Evolutionary conservation across 2,113 vertebrate species (phyloP).

Genomic region (Microcebus tavaratra): DNA sequence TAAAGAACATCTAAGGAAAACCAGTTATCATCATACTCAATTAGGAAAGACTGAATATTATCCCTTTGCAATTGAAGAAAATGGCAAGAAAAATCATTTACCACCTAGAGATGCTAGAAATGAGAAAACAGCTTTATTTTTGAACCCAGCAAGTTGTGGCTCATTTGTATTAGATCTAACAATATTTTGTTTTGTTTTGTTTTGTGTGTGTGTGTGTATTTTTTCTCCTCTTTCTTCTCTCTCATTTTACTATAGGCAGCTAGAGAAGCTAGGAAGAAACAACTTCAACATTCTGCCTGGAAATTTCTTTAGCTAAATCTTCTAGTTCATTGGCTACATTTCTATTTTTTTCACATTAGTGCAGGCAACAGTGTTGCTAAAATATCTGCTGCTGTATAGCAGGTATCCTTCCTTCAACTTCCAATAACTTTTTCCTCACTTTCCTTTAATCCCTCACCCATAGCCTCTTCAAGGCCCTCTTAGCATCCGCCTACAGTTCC

Average conservation of each 20-base stretch:
- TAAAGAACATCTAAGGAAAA: conserved; percentile 17
- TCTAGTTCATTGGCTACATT: background rate
- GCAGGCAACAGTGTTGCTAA: background rate
- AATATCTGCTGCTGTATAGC: background rate
- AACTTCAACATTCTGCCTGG: background rate
- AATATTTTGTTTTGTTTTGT: background rate
- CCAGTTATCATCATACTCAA: background rate
- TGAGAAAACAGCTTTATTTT: conserved; percentile 20
- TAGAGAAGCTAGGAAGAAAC: background rate
- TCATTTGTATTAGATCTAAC: background rate
- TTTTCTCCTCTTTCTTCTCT: background rate
- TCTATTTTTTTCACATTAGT: background rate
- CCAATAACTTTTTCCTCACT: background rate
- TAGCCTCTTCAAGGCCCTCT: background rate
- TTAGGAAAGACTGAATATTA: background rate
- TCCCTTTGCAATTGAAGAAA: background rate
- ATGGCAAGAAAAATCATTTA: background rate
- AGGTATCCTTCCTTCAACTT: background rate
- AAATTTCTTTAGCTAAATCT: background rate
- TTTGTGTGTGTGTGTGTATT: background rate
- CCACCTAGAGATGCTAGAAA: background rate
- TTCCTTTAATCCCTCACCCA: background rate
- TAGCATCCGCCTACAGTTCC: background rate
- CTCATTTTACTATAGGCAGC: background rate
- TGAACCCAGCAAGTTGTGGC: background rate